Evolutionary conservation across 2,113 vertebrate genomes (phyloP), one percentile per base, ranked within the genome.

Genomic region (Lates calcarifer): DNA sequence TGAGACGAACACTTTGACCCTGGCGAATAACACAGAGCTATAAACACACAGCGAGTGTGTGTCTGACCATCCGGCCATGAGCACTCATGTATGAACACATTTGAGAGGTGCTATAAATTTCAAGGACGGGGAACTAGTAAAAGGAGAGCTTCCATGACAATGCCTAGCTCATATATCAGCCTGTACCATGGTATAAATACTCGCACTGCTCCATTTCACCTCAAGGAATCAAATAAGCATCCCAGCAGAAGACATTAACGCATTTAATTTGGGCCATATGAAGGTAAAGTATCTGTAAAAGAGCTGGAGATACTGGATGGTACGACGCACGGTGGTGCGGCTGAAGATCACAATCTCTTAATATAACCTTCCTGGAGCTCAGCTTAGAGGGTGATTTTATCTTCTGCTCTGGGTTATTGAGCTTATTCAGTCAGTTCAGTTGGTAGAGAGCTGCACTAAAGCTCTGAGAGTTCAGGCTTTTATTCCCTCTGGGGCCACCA

Each of bases 31-130:
- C 80, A 29, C 70, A 1, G 56, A 35, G 74, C 85, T 60, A 73
- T 83, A 89, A 93, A 86, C 88, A 78, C 73, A 66, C 60, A 14
- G 58, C 0, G 43, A 74, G 74, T 43, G 57, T 43, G 57, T 77
- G 81, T 79, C 33, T 24, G 77, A 65, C 63, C 29, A 33, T 43
- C 65, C 63, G 22, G 49, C 82, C 68, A 41, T 55, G 85, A 74
- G 75, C 87, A 45, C 73, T 85, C 31, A 24, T 62, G 87, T 84
- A 79, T 88, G 87, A 89, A 77, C 81, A 45, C 69, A 24, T 81
- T 68, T 56, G 62, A 85, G 68, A 82, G 84, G 66, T 61, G 85
- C 81, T 63, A 86, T 93, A 85, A 91, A 93, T 92, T 85, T 85
- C 67, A 87, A 90, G 82, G 89, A 89, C 79, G 9, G 79, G 29